phyloP scores from a whole-genome alignment of 2,888 invertebrate species.

The Microctonus brassicae region DNA sequence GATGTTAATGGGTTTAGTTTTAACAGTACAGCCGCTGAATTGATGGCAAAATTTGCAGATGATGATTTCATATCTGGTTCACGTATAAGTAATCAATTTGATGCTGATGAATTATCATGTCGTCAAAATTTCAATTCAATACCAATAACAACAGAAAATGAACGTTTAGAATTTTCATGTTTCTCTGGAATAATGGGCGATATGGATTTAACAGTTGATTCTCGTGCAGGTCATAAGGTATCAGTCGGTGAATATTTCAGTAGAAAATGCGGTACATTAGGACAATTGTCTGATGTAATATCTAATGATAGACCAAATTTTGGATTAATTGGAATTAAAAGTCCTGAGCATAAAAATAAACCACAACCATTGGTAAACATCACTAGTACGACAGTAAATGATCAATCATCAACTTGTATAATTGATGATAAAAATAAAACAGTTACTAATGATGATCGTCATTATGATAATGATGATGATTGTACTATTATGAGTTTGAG shows the following conservation, averaged over 20 bases:
- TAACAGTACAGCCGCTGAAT: conserved; percentile 55
- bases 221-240: conserved; percentile 57
- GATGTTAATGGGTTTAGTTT: conserved; percentile 54
- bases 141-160: conserved; percentile 50
- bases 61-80: conserved; percentile 66
- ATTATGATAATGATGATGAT: conserved; percentile 12
- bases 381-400: conserved; percentile 46
- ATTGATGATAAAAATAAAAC: neutral
- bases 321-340: conserved; percentile 51
- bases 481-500: conserved; percentile 60
- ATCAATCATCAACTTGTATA: neutral
- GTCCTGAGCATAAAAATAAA: conserved; percentile 53
- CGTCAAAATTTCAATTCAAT: conserved; percentile 56
- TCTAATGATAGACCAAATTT: conserved; percentile 55
- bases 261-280: conserved; percentile 67
- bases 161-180: conserved; percentile 60
- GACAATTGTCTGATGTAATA: conserved; percentile 52
- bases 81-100: conserved; percentile 65
- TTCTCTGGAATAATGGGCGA: conserved; percentile 65
- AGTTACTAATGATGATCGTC: conserved; percentile 7
- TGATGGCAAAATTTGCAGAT: conserved; percentile 58
- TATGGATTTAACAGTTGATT: conserved; percentile 59
- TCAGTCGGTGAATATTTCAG: conserved; percentile 71
- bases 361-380: conserved; percentile 56
- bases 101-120: conserved; percentile 69